Base-by-base conservation (phyloP, 2,113 vertebrate genomes). In the Manacus vitellinus region DNA sequence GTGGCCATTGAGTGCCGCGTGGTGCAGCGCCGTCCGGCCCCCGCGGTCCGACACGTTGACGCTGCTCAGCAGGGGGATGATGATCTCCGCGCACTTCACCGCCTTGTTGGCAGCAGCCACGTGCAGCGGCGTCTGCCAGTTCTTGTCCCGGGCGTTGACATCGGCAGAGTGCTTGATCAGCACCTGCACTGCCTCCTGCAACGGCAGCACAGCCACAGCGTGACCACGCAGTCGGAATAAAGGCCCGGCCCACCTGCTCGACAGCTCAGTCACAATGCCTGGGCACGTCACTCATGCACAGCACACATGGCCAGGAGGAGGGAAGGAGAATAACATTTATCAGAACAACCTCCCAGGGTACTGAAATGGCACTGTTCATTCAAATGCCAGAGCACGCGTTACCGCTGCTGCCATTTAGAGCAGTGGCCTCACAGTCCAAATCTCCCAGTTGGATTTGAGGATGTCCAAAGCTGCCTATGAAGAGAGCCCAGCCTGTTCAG, bases 51-150 rank as follows among this genome's bases (percentile, higher is more conserved):
- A 99, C 82, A 99, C 99, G 0, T 99, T 99, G 78, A 99, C 99
- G 2, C 99, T 99, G 95, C 99, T 99, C 92, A 99, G 98, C 95
- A 99, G 97, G 1, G 99, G 99, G 93, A 99, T 99, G 97, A 98
- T 98, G 85, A 99, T 98, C 97, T 99, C 99, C 0, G 99, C 99
- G 2, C 99, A 99, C 51, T 98, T 98, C 82, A 99, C 97, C 0
- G 99, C 99, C 78, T 99, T 99, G 73, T 99, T 99, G 31, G 99
- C 99, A 0, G 99, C 99, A 0, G 99, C 99, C 10, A 99, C 99
- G 1, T 99, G 99, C 80, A 99, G 97, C 0, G 99, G 99, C 0
- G 99, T 99, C 98, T 99, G 99, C 99, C 99, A 99, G 98, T 99
- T 99, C 98, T 99, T 99, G 98, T 99, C 99, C 27, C 99, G 98